These are phyloP conservation scores for Cantharis rufa DNA, from an alignment of 2,888 invertebrate genomes.

Conservation along the genomic window DNA sequence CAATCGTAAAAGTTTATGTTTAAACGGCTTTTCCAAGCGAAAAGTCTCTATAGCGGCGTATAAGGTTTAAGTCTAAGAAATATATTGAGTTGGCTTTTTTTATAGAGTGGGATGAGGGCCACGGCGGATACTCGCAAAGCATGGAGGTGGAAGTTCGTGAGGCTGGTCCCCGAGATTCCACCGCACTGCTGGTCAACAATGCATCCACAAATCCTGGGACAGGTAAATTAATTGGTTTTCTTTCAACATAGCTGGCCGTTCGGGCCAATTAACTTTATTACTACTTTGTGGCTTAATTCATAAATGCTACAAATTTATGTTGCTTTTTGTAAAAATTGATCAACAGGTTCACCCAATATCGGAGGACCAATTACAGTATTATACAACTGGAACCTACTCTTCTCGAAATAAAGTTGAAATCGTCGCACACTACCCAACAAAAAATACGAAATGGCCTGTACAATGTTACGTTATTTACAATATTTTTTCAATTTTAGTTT, in stretches of 20 bases:
- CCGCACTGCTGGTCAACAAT: slow-evolving; percentile 50
- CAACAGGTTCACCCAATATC: background rate
- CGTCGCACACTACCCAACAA: background rate
- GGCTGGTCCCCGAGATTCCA: slow-evolving; percentile 45
- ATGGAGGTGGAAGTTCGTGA: slow-evolving; percentile 56
- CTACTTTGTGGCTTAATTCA: background rate
- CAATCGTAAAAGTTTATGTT: background rate
- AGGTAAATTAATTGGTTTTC: slow-evolving; percentile 38
- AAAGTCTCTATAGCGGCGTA: background rate
- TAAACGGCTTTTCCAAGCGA: background rate
- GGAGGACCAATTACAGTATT: no score
- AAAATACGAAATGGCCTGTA: background rate
- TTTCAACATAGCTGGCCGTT: background rate
- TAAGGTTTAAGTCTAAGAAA: background rate
- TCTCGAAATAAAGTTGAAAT: background rate
- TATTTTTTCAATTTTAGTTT: background rate
- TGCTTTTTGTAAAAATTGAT: background rate
- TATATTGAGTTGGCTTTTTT: slow-evolving; percentile 18
- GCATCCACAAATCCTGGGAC: slow-evolving; percentile 47
- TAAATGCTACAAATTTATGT: background rate
- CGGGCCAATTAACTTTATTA: background rate
- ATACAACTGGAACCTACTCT: background rate
- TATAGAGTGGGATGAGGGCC: slow-evolving; percentile 55
- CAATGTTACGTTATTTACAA: background rate
- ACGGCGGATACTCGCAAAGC: slow-evolving; percentile 50